Percentiles rank a stretch among this genome's conserved stretches.
Conservation (phyloP, 2,797 vertebrate species). For the Gallinago nigripennis region DNA sequence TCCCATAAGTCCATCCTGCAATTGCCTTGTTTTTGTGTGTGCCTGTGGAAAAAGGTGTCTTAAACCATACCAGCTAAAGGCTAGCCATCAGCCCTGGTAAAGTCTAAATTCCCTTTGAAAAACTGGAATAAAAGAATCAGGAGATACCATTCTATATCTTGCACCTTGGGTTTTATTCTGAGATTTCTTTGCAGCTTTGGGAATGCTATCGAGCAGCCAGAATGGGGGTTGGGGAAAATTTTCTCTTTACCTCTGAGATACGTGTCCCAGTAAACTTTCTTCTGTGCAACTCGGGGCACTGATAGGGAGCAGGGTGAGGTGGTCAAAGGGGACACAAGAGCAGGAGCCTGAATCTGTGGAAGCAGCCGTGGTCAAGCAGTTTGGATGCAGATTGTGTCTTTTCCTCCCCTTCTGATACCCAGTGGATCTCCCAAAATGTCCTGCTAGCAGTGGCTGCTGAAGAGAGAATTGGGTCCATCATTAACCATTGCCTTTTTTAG, state of each 20-base stretch:
- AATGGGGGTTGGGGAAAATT: background rate
- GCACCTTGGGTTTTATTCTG: background rate
- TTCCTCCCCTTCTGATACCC: background rate
- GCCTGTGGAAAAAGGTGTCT: background rate
- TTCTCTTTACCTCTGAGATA: background rate
- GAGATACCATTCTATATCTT: background rate
- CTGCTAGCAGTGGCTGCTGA: constrained; percentile 1
- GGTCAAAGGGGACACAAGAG: background rate
- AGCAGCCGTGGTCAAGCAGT: background rate
- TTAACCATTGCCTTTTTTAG: constrained; percentile 62
- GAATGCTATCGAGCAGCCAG: background rate
- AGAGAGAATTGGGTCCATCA: constrained; percentile 20
- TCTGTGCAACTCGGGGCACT: background rate
- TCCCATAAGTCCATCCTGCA: background rate
- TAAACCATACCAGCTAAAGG: background rate
- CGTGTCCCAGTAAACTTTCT: background rate
- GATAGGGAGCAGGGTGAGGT: background rate
- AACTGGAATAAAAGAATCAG: background rate
- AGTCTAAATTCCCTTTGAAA: background rate
- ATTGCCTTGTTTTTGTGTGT: background rate
- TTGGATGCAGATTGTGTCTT: background rate
- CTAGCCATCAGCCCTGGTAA: background rate
- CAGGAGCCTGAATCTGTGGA: background rate
- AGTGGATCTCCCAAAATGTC: background rate
- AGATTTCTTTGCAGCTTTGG: background rate